Conservation (phyloP, 1,140 invertebrate species). For the Musca domestica region DNA sequence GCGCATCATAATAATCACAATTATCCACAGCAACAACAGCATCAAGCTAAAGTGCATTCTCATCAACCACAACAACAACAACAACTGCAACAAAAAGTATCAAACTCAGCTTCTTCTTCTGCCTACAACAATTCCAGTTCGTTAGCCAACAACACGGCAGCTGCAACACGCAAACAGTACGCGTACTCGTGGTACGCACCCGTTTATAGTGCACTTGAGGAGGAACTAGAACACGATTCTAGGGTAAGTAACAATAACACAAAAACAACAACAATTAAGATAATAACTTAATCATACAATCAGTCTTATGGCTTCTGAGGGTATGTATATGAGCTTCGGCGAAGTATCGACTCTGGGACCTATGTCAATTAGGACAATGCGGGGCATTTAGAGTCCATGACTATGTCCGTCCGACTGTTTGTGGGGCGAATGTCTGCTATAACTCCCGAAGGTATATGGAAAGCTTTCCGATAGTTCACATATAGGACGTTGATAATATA, state of each 20-base stretch:
- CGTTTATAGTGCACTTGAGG: constrained; percentile 52
- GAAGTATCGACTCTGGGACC: too few relatives aligned
- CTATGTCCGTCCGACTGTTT: too few relatives aligned
- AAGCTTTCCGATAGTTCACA: too few relatives aligned
- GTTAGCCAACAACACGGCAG: constrained; percentile 26
- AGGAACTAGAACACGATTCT: constrained; percentile 53
- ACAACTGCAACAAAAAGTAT: constrained; percentile 25
- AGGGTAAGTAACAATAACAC: constrained; percentile 36
- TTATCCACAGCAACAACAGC: constrained; percentile 22
- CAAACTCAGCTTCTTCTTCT: background rate
- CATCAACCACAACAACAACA: constrained; percentile 7
- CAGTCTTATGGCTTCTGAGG: too few relatives aligned
- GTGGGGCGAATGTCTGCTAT: too few relatives aligned
- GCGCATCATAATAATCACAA: constrained; percentile 13
- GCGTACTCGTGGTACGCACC: constrained; percentile 54
- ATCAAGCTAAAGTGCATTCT: background rate
- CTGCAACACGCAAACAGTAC: constrained; percentile 46
- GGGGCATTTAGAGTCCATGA: too few relatives aligned
- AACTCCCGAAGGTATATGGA: too few relatives aligned
- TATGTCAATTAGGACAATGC: too few relatives aligned
- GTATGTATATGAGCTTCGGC: too few relatives aligned
- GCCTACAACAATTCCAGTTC: background rate
- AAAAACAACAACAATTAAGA: background rate
- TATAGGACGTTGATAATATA: too few relatives aligned
- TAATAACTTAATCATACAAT: too few relatives aligned